Percentiles rank a stretch among this genome's conserved stretches.
Evolutionary conservation across 2,797 vertebrate genomes (phyloP).

Genomic region (Paramormyrops hopkinsi): DNA sequence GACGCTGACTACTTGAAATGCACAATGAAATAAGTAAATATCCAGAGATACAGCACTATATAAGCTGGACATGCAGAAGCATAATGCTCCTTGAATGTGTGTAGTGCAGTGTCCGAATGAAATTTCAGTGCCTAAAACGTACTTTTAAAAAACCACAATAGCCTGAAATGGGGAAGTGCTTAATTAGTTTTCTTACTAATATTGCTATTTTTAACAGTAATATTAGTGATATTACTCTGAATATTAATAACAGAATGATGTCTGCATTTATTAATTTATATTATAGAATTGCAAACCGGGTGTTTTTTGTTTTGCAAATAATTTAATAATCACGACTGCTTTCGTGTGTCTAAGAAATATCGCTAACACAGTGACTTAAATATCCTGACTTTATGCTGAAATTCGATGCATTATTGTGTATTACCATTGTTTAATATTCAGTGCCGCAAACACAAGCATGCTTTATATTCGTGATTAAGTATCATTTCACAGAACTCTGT

Average conservation of each 20-base stretch:
- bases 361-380: neutral
- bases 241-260: conserved; percentile 12
- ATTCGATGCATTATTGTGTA: neutral
- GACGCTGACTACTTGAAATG: conserved; percentile 4
- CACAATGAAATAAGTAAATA: neutral
- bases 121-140: conserved; percentile 21
- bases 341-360: neutral
- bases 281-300: neutral
- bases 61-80: conserved; percentile 5
- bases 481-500: neutral
- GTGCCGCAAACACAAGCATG: neutral
- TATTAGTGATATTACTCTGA: conserved; percentile 6
- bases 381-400: neutral
- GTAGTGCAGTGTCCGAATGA: neutral
- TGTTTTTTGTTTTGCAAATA: conserved; percentile 11
- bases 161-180: conserved; percentile 16
- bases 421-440: conserved; percentile 1
- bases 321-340: neutral
- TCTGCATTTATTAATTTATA: conserved; percentile 24
- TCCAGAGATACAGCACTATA: neutral
- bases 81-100: neutral
- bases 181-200: conserved; percentile 10
- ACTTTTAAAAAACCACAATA: conserved; percentile 5
- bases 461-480: neutral
- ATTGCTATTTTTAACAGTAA: conserved; percentile 2